Evolutionary conservation across 1,140 invertebrate genomes (phyloP).

Genomic region (Drosophila quadrilineata): DNA sequence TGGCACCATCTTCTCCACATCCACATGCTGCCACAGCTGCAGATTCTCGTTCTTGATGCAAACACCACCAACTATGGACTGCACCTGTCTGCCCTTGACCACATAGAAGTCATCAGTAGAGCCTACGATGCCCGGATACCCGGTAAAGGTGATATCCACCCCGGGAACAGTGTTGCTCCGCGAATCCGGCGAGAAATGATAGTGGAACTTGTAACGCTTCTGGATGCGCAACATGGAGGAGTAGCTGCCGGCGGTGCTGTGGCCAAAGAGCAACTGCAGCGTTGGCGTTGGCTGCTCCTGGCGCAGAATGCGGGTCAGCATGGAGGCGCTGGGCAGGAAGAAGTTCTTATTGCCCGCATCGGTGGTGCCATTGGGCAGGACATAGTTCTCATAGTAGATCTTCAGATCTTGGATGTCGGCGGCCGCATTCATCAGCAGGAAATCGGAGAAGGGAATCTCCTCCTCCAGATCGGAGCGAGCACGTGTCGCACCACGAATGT

Average conservation of each 20-base stretch:
- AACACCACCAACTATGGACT: conserved; percentile 84
- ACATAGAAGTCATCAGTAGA: conserved; percentile 95
- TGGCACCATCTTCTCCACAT: conserved; percentile 85
- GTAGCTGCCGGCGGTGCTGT: conserved; percentile 86
- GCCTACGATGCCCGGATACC: conserved; percentile 92
- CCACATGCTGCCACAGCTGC: conserved; percentile 83
- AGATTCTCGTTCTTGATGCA: conserved; percentile 83
- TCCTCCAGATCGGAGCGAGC: conserved; percentile 84
- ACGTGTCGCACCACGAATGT: conserved; percentile 85
- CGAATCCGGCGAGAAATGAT: conserved; percentile 84
- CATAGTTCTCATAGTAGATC: conserved; percentile 79
- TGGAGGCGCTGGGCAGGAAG: conserved; percentile 74
- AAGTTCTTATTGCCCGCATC: conserved; percentile 59
- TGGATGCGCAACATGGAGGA: conserved; percentile 93
- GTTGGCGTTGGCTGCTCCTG: conserved; percentile 38
- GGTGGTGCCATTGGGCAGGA: conserved; percentile 47
- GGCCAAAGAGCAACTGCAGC: conserved; percentile 80
- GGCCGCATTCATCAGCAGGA: conserved; percentile 88
- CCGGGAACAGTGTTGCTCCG: conserved; percentile 86
- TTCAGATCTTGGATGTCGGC: conserved; percentile 88
- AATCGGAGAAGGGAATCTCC: conserved; percentile 84
- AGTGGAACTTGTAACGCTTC: conserved; percentile 94
- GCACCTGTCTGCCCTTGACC: conserved; percentile 82
- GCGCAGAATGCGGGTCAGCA: conserved; percentile 65
- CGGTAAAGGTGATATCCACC: conserved; percentile 88